Conservation (phyloP, 2,888 invertebrate species). For the Deilephila elpenor region DNA sequence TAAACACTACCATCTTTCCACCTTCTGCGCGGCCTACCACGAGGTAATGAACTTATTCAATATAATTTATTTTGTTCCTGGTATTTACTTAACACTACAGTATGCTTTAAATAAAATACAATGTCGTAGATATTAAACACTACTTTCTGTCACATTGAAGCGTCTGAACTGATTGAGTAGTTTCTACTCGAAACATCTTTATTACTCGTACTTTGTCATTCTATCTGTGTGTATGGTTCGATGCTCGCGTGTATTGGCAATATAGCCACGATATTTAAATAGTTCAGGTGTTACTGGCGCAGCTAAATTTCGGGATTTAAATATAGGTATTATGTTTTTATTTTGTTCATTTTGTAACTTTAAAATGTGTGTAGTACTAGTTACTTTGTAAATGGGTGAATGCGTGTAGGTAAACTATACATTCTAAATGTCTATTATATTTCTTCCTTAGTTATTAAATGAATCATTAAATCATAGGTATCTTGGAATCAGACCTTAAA, state of each 20-base stretch:
- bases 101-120: not conserved
- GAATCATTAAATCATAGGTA: too few relatives aligned
- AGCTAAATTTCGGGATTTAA: not conserved
- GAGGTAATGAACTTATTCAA: too few relatives aligned
- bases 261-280: not conserved
- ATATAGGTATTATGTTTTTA: not conserved
- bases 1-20: not conserved
- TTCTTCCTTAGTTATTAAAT: too few relatives aligned
- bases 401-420: too few relatives aligned
- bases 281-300: not conserved
- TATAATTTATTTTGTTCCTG: too few relatives aligned
- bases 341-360: not conserved
- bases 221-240: not conserved
- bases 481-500: too few relatives aligned
- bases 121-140: not conserved
- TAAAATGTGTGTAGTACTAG: too few relatives aligned
- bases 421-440: too few relatives aligned
- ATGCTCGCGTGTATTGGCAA: not conserved
- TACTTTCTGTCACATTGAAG: not conserved
- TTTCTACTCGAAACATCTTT: not conserved
- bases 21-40: too few relatives aligned
- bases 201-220: conserved; percentile 3
- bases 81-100: too few relatives aligned
- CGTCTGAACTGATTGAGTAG: not conserved
- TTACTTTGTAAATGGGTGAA: too few relatives aligned